Conservation (phyloP, 2,113 vertebrate genomes). For the Neolamprologus cancellatus region DNA sequence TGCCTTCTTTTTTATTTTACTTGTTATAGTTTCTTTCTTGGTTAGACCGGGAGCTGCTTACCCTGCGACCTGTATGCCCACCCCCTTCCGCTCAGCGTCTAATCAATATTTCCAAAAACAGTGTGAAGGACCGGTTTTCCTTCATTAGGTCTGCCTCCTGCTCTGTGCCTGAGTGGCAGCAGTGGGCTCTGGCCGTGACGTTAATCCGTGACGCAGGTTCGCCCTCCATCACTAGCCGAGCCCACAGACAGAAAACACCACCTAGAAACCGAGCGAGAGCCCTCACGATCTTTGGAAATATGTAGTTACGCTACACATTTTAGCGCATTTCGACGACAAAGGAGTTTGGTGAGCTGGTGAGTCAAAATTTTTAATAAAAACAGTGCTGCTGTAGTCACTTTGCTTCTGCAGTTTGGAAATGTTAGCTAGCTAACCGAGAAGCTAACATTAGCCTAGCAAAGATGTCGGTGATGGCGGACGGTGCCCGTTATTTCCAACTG, state of each 20-base stretch:
- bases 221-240: conserved; percentile 49
- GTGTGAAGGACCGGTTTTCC: not conserved
- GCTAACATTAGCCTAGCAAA: conserved; percentile 58
- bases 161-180: not conserved
- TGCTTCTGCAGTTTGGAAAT: not conserved
- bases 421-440: not conserved
- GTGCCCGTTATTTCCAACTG: conserved; percentile 49
- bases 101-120: not conserved
- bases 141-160: not conserved
- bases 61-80: not conserved
- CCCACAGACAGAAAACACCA: conserved; percentile 43
- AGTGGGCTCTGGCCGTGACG: conserved; percentile 43
- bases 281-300: conserved; percentile 40
- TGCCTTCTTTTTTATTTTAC: not conserved
- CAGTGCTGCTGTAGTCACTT: not conserved
- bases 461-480: conserved; percentile 47
- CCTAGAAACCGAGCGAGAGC: conserved; percentile 10
- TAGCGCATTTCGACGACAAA: conserved; percentile 14
- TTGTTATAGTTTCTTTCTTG: not conserved
- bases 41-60: not conserved
- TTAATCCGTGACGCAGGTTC: conserved; percentile 46
- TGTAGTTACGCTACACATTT: conserved; percentile 36
- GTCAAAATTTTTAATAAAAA: not conserved
- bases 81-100: not conserved
- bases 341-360: conserved; percentile 36